Conservation (phyloP, 1,140 invertebrate genomes). For the Temnothorax curvispinosus region DNA sequence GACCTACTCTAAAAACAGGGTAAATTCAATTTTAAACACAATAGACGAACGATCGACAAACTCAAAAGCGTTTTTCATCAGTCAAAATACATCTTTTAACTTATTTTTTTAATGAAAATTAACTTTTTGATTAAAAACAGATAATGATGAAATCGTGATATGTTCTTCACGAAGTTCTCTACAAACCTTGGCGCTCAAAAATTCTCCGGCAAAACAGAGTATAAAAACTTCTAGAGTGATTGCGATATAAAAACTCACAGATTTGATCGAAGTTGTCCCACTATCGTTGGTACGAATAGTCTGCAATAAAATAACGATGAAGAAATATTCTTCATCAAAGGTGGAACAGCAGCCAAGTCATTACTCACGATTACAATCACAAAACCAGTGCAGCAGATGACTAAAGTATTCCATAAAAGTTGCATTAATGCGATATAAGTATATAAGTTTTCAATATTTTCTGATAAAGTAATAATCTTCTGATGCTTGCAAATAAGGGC, state of each 20-base stretch:
- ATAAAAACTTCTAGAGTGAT: slow-evolving; percentile 51
- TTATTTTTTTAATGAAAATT: neutral
- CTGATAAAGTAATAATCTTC: slow-evolving; percentile 50
- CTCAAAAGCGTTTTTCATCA: neutral
- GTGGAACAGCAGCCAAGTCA: neutral
- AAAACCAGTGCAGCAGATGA: slow-evolving; percentile 64
- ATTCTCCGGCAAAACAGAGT: slow-evolving; percentile 60
- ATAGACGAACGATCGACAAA: neutral
- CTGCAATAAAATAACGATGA: slow-evolving; percentile 5
- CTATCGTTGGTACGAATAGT: slow-evolving; percentile 2
- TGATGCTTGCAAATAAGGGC: slow-evolving; percentile 41
- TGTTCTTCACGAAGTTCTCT: neutral
- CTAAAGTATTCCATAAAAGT: slow-evolving; percentile 61
- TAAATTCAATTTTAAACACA: neutral
- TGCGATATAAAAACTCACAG: slow-evolving; percentile 45
- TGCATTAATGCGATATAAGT: slow-evolving; percentile 60
- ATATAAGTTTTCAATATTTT: slow-evolving; percentile 57
- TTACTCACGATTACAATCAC: slow-evolving; percentile 63
- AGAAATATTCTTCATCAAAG: neutral
- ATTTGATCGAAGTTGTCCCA: slow-evolving; percentile 21
- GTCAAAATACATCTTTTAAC: neutral
- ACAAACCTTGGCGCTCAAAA: slow-evolving; percentile 56
- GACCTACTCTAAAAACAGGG: slow-evolving; percentile 40
- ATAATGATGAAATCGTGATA: neutral
- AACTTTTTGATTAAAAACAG: neutral